phyloP scores from a whole-genome alignment of 2,113 vertebrate species.

The Hystrix brachyura region DNA sequence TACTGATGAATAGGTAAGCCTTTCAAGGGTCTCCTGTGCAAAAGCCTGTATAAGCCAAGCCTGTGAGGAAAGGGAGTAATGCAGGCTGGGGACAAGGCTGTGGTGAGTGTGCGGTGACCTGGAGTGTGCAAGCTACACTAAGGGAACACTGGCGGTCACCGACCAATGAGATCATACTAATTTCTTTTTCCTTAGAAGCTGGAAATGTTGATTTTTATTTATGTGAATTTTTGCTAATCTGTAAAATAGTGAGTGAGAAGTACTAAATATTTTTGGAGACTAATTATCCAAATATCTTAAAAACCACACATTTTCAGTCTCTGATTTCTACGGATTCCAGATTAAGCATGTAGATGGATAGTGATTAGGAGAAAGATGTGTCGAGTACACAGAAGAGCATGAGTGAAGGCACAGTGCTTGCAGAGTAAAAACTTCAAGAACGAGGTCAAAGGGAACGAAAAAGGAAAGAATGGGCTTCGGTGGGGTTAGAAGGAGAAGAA shows the following conservation, averaged over 20 bases:
- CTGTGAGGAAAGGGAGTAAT: background rate
- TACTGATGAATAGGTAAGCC: background rate
- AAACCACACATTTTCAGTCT: background rate
- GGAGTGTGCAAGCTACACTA: background rate
- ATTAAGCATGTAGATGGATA: background rate
- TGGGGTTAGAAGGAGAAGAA: background rate
- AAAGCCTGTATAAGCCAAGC: background rate
- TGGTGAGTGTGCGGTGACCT: background rate
- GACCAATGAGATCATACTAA: background rate
- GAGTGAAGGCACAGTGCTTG: background rate
- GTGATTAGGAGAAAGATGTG: background rate
- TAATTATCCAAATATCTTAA: background rate
- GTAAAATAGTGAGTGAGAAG: background rate
- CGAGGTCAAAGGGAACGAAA: background rate
- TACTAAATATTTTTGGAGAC: constrained; percentile 15
- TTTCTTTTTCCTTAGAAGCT: background rate
- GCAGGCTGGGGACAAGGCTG: background rate
- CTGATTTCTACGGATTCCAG: background rate
- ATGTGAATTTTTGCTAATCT: background rate
- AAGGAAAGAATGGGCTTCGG: background rate
- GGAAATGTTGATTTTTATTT: background rate
- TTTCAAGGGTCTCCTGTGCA: background rate
- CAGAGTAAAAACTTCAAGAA: background rate
- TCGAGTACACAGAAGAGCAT: background rate
- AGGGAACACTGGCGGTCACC: background rate